Evolutionary conservation across 2,113 vertebrate genomes (phyloP).

Genomic region (Gymnobelideus leadbeateri): DNA sequence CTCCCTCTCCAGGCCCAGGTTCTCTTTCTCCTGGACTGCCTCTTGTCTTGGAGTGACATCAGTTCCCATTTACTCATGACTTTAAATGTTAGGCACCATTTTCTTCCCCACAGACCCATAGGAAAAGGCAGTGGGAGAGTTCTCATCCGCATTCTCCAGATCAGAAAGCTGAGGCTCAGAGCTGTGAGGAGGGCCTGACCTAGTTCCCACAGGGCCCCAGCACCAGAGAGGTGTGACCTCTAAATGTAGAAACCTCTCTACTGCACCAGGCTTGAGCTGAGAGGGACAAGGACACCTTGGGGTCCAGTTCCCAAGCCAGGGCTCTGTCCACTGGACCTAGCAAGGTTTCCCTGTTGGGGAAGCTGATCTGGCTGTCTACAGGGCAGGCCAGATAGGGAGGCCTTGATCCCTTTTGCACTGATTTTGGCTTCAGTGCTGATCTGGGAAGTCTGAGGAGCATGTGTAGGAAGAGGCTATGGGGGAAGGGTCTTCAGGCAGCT

Average conservation of each 20-base stretch:
- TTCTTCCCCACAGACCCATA: no score
- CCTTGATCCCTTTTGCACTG: no score
- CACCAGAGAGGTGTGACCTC: background rate
- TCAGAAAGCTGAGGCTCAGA: background rate
- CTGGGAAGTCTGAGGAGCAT: no score
- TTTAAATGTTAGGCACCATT: background rate
- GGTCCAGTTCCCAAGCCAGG: background rate
- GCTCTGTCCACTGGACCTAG: background rate
- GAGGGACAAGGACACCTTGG: no score
- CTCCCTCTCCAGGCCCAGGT: background rate
- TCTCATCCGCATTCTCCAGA: background rate
- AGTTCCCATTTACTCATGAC: background rate
- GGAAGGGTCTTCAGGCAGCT: no score
- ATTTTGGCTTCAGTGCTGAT: no score
- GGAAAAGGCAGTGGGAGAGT: background rate
- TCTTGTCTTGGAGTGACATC: background rate
- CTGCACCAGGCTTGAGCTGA: background rate
- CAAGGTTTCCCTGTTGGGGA: background rate
- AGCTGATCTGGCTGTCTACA: background rate
- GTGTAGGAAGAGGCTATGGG: no score
- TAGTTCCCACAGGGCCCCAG: background rate
- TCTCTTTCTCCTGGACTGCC: background rate
- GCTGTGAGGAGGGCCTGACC: background rate
- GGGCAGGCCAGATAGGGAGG: no score
- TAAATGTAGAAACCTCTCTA: background rate